Base-by-base conservation (phyloP, 1,140 invertebrate genomes). In the Arion vulgaris region DNA sequence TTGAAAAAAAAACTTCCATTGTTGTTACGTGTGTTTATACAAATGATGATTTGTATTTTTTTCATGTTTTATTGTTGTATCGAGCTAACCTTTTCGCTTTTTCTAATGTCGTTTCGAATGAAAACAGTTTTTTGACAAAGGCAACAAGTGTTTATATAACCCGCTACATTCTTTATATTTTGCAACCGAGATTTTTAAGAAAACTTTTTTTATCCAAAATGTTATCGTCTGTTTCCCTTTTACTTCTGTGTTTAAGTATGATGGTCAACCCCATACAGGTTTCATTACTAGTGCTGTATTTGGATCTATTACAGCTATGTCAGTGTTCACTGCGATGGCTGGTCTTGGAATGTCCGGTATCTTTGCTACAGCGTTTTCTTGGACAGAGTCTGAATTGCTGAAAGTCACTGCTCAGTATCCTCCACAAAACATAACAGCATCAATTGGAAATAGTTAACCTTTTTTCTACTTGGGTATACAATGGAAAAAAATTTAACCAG, bases 21-120 rank as follows among this genome's bases (percentile, higher is more conserved):
- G 23, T 4, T 32, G 7, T 34, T 86, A 2, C 49, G 82, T 36
- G 26, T 86, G 5, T 80, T 85, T 38, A 71, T 85, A 1, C 36
- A 80, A 49, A 23, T 66, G 1, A 49, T 2, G 5, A 1, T 77
- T 7, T 83, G 81, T 49, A 1, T n/a, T 80, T 0, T 49, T 83
- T 36, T 83, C 75, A 69, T 66, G n/a, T 86, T 34, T 0, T 79
- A 7, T 89, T 87, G 83, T 36, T 84, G 80, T 73, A 82, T 87
- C 1, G 87, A 88, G 71, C 84, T 86, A 62, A 87, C 81, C 15
- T 86, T 85, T 77, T 41, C 84, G 9, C 69, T 82, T 88, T n/a
- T 80, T 69, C 51, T 88, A 36, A 76, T 83, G 36, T 83, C 85
- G 0, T 88, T 88, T 82, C 80, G 0, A 57, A n/a, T 4, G 77